Conservation (phyloP, 2,888 invertebrate species). For the Torymus tubicola region DNA sequence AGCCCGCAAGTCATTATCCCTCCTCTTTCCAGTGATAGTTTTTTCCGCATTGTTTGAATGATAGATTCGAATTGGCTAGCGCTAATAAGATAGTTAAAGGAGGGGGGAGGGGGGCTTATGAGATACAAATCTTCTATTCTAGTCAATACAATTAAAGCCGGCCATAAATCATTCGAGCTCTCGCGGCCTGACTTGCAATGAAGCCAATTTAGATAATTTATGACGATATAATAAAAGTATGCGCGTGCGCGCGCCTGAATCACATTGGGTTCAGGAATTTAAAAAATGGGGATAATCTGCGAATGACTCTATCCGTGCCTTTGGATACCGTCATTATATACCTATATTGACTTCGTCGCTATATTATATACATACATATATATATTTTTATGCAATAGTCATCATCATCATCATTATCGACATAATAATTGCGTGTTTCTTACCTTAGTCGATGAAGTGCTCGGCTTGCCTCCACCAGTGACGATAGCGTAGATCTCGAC, state of each 20-base stretch:
- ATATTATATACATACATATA: too few species aligned
- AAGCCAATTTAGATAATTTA: conserved; percentile 42
- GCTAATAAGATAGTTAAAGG: conserved; percentile 15
- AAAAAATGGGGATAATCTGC: not conserved
- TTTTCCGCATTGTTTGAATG: not conserved
- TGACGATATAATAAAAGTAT: conserved; percentile 6
- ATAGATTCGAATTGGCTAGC: conserved; percentile 7
- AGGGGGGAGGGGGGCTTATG: not conserved
- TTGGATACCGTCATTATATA: too few species aligned
- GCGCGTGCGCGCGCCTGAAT: conserved; percentile 10
- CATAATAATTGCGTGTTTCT: conserved; percentile 67
- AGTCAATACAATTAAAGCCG: conserved; percentile 3
- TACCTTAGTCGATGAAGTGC: conserved; percentile 91
- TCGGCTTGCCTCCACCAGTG: conserved; percentile 82
- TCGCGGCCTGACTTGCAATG: conserved; percentile 9
- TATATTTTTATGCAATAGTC: too few species aligned
- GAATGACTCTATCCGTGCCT: not conserved
- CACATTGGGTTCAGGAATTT: not conserved
- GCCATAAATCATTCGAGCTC: conserved; percentile 26
- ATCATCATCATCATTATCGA: too few species aligned
- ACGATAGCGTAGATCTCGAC: conserved; percentile 92
- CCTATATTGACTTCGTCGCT: too few species aligned
- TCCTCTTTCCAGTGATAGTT: not conserved
- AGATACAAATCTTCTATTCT: conserved; percentile 24
- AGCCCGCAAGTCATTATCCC: too few species aligned